Percentiles rank a stretch among this genome's conserved stretches.
Conservation (phyloP, 2,797 vertebrate genomes). For the Crax fasciolata region DNA sequence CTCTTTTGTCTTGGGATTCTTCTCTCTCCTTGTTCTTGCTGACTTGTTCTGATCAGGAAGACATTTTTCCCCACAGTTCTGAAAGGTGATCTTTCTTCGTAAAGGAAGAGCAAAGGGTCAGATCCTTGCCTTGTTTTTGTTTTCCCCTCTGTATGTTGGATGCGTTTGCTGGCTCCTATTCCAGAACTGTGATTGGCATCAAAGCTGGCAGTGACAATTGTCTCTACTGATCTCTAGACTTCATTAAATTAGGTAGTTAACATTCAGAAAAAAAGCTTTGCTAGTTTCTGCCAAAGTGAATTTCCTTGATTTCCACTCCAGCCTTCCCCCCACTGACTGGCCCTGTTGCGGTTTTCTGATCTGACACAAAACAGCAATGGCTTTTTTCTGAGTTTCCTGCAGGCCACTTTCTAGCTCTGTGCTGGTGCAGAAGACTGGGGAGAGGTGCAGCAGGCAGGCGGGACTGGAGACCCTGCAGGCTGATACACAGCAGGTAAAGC, state of each 20-base stretch:
- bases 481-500: background rate
- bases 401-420: background rate
- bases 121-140: conserved; percentile 56
- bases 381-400: conserved; percentile 20
- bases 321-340: background rate
- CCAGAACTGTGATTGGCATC: conserved; percentile 40
- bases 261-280: conserved; percentile 68
- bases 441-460: background rate
- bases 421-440: background rate
- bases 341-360: conserved; percentile 44
- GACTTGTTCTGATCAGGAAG: background rate
- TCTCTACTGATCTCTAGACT: conserved; percentile 65
- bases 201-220: conserved; percentile 73
- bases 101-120: conserved; percentile 45
- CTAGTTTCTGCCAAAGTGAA: conserved; percentile 71
- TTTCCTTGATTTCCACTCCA: conserved; percentile 65
- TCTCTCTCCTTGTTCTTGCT: conserved; percentile 9
- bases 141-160: conserved; percentile 16
- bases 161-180: background rate
- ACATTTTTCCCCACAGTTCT: background rate
- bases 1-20: background rate
- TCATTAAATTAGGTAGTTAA: conserved; percentile 74
- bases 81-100: conserved; percentile 39
- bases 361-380: conserved; percentile 36
- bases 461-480: background rate